Evolutionary conservation across 1,140 invertebrate genomes (phyloP), one percentile per base, ranked within the genome.

Genomic region (Drosophila leontia): DNA sequence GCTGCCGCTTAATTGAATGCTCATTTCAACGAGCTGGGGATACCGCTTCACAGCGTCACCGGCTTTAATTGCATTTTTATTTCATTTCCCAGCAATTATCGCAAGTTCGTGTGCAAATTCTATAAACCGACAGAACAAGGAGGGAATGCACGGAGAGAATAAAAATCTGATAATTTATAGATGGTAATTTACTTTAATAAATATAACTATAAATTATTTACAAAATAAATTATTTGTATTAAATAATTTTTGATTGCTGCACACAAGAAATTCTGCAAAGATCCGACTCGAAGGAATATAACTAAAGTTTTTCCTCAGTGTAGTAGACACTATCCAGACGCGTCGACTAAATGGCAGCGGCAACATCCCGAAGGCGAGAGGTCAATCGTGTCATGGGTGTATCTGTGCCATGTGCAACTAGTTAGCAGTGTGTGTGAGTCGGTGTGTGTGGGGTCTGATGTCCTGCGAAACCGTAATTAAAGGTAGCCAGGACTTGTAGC

Each of bases 1-100:
- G 61, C 58, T 53, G 47, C 35, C 50, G 65, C 86, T 80, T 85
- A 90, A 91, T 90, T 91, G 86, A 91, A 90, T 91, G 78, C 74
- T 90, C 85, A 90, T 91, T 90, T 91, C 68, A 72, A 82, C 60
- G 60, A 53, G 69, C 48, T 37, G 55, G 60, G 42, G 42, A 13
- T 51, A 8, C 53, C 19, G 53, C 44, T 75, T 29, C 41, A 23
- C 53, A 48, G 55, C 83, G 63, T 71, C 51, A 80, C 72, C 58
- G 59, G 80, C 81, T 90, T 88, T 88, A 88, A 88, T 88, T 88
- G 84, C 84, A 88, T 90, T 88, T 88, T 90, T 88, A 88, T 88
- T 90, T 88, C 78, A 88, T 88, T 88, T 88, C 67, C 85, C 69
- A 80, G 84, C 84, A 88, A 88, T 88, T 88, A 88, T 90, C 82